Evolutionary conservation across 2,888 invertebrate species (phyloP).

Genomic region (Andrena flavipes): DNA sequence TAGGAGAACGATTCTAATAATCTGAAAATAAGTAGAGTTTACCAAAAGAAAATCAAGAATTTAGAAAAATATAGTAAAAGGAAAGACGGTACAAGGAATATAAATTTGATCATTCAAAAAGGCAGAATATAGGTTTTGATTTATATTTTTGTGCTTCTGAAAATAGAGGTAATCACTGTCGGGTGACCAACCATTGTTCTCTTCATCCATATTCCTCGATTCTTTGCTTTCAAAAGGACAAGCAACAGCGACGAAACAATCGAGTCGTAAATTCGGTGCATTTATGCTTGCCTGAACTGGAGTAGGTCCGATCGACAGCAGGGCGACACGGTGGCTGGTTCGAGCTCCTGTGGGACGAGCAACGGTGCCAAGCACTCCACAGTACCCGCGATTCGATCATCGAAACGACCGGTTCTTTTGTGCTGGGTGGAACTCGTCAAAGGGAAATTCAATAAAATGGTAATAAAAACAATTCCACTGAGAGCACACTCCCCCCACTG

Average conservation of each 20-base stretch:
- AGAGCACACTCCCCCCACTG: neutral
- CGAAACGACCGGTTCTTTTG: conserved; percentile 43
- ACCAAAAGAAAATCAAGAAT: too few species aligned
- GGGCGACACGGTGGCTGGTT: conserved; percentile 45
- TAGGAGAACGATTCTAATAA: too few species aligned
- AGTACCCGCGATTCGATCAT: conserved; percentile 41
- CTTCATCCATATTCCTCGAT: neutral
- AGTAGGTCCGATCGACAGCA: conserved; percentile 7
- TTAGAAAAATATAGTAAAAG: too few species aligned
- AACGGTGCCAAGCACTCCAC: conserved; percentile 5
- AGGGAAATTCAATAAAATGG: conserved; percentile 57
- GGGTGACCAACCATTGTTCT: too few species aligned
- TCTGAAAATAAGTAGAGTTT: too few species aligned
- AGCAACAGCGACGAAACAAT: neutral
- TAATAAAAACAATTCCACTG: conserved; percentile 56
- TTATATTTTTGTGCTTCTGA: too few species aligned
- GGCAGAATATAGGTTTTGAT: too few species aligned
- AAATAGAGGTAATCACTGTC: too few species aligned
- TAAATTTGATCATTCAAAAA: too few species aligned
- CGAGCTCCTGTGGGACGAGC: conserved; percentile 22
- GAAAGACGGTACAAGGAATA: too few species aligned
- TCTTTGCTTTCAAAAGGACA: neutral
- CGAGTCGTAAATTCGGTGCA: neutral
- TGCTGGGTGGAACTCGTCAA: conserved; percentile 31
- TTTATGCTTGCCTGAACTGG: neutral